Evolutionary conservation across 1,140 invertebrate genomes (phyloP).

Genomic region (Helicorthomorpha holstii): DNA sequence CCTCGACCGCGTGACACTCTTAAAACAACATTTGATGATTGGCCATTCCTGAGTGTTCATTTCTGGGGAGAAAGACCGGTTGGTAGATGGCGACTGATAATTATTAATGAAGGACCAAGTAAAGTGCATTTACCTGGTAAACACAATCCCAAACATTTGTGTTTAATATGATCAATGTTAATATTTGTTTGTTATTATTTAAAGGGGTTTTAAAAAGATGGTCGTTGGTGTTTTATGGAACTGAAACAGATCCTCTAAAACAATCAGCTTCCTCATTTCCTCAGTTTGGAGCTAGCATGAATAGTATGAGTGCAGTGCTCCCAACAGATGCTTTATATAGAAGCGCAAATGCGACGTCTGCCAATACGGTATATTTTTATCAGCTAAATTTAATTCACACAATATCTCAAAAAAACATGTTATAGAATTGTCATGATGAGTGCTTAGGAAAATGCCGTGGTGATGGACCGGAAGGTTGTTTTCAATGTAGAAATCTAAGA

Average conservation of each 20-base stretch:
- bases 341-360: not conserved
- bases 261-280: slow-evolving; percentile 38
- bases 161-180: not conserved
- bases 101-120: slow-evolving; percentile 79
- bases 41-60: slow-evolving; percentile 68
- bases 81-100: slow-evolving; percentile 80
- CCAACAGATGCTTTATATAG: not conserved
- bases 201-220: slow-evolving; percentile 67
- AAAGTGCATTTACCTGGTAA: slow-evolving; percentile 27
- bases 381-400: slow-evolving; percentile 5
- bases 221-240: slow-evolving; percentile 79
- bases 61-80: slow-evolving; percentile 89
- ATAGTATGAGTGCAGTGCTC: not conserved
- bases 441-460: slow-evolving; percentile 1
- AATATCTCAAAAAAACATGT: not conserved
- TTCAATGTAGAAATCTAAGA: not conserved
- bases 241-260: slow-evolving; percentile 31
- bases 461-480: slow-evolving; percentile 4
- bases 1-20: slow-evolving; percentile 74
- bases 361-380: not conserved
- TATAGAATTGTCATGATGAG: slow-evolving; percentile 5
- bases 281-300: not conserved
- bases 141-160: slow-evolving; percentile 4
- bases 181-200: slow-evolving; percentile 7
- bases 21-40: slow-evolving; percentile 29